Base-by-base conservation (phyloP, 2,797 vertebrate genomes). In the Melopsittacus undulatus region DNA sequence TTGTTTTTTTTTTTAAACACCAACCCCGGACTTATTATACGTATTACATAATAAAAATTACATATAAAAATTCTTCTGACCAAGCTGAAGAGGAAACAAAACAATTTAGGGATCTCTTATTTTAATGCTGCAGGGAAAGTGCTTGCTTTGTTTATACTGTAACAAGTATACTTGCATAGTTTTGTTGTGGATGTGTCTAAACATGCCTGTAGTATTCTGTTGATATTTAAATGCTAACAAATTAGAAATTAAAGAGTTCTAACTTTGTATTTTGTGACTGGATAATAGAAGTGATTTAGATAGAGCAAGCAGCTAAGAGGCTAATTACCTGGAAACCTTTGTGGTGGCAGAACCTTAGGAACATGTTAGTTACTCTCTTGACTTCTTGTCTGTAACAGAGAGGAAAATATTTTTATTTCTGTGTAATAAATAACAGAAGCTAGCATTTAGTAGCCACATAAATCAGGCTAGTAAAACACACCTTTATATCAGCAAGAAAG, bases 161-260 rank as follows among this genome's bases (percentile, higher is more conserved):
- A 38, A 43, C 18, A 66, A 75, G 22, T 77, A 26, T 42, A 48
- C 27, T 88, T 67, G 34, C 21, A 5, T 56, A 69, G 68, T 81
- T 92, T 79, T 26, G 7, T 69, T 70, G 30, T 83, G n/a, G 46
- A 69, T 92, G 24, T 2, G 24, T 91, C 52, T 83, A 46, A 94
- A 79, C 49, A 9, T 63, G 85, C 73, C 32, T 69, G 24, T 90
- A 66, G 49, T 69, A 57, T 83, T 86, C 22, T 52, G 2, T 91
- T 83, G 74, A 43, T 88, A 79, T 88, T 92, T 90, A 90, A 94
- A 86, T 90, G 46, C 8, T 84, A 91, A 83, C 91, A 91, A 90
- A 91, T 94, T 66, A 79, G 69, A 49, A 74, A 59, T 92, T 27
- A 90, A 92, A 81, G 72, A 32, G 45, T 52, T 80, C 24, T 76